Conservation (phyloP, 1,140 invertebrate genomes). For the Chrysopa pallens region DNA sequence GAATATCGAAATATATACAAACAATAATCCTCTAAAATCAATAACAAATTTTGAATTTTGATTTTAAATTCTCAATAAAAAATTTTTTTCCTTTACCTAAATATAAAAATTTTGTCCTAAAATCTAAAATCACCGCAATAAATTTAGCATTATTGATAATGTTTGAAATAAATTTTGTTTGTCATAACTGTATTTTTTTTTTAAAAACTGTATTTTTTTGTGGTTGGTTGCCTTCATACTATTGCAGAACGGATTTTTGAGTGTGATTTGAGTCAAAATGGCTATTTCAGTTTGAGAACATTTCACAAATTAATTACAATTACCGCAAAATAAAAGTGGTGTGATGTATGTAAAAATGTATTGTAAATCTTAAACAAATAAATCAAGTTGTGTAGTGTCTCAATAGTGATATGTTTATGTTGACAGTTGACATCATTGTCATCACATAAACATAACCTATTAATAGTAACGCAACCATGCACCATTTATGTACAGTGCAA, state of each 20-base stretch:
- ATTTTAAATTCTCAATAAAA: conserved; percentile 29
- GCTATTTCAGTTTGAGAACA: conserved; percentile 49
- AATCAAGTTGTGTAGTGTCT: too few species aligned
- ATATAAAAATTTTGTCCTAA: conserved; percentile 31
- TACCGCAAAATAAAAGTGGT: conserved; percentile 24
- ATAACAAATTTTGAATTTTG: conserved; percentile 12
- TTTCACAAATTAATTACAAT: conserved; percentile 28
- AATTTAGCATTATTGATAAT: conserved; percentile 33
- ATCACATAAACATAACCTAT: conserved; percentile 8
- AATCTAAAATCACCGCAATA: conserved; percentile 30
- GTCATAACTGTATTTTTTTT: conserved; percentile 18
- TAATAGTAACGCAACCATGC: conserved; percentile 1
- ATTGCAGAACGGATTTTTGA: conserved; percentile 38
- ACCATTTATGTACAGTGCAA: neutral
- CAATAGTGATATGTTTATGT: too few species aligned
- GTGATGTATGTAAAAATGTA: neutral
- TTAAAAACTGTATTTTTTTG: conserved; percentile 12
- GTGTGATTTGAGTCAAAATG: conserved; percentile 39
- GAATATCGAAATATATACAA: too few species aligned
- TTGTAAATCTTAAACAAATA: too few species aligned
- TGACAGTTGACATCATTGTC: conserved; percentile 4
- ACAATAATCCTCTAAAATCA: too few species aligned
- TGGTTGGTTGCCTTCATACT: conserved; percentile 29
- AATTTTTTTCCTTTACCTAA: conserved; percentile 31
- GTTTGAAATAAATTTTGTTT: conserved; percentile 41